A percentile compares a stretch with the other conserved stretches of the same genome.
Evolutionary conservation across 2,888 invertebrate species (phyloP).

Genomic region (Ophion ellenae): DNA sequence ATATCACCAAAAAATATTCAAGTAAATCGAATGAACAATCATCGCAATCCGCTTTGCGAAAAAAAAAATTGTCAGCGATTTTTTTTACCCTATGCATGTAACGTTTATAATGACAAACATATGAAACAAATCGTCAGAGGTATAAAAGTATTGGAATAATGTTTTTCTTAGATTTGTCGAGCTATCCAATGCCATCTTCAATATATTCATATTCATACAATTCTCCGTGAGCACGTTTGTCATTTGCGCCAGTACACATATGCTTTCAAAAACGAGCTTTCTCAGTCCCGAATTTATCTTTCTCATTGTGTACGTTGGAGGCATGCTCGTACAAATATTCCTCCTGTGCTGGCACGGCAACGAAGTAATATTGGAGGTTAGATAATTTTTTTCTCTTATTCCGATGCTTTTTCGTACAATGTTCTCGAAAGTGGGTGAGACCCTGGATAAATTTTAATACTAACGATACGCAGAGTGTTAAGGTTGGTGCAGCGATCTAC

Average conservation of each 20-base stretch:
- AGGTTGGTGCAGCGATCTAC: conserved; percentile 58
- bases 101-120: too few relatives aligned
- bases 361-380: conserved; percentile 72
- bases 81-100: too few relatives aligned
- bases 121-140: background rate
- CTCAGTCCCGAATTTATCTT: conserved; percentile 62
- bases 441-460: background rate
- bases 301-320: conserved; percentile 59
- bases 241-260: conserved; percentile 69
- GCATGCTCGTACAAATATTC: conserved; percentile 72
- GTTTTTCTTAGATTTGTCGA: conserved; percentile 7
- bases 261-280: conserved; percentile 61
- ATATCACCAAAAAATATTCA: conserved; percentile 34
- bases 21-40: background rate
- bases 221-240: conserved; percentile 67
- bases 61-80: background rate
- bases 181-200: conserved; percentile 46
- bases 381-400: background rate
- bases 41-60: background rate
- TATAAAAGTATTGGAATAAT: background rate
- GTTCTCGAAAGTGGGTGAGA: background rate
- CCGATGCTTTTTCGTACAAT: background rate
- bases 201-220: conserved; percentile 63
- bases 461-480: conserved; percentile 50
- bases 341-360: conserved; percentile 76